Evolutionary conservation across 2,888 invertebrate genomes (phyloP), one percentile per base, ranked within the genome.

Genomic region (Leptinotarsa tumamoca): DNA sequence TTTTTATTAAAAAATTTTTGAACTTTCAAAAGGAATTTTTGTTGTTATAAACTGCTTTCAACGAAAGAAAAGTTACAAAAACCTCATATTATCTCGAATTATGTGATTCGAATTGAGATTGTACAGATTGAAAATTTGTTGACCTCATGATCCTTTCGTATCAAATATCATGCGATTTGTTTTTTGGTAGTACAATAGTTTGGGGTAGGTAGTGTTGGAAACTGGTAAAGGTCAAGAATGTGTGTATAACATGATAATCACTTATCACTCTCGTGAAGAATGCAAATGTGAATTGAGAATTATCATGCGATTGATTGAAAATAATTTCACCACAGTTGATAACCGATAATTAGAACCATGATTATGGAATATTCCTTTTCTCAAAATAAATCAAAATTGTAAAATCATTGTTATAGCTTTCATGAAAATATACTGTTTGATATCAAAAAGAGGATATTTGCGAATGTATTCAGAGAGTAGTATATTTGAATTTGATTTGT

Each of bases 181-280:
- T 63, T 63, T 63, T 63, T 43, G 33, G 21, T 13, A 17, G n/a
- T 63, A 23, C 15, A 63, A 63, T 33, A 5, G 63, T n/a, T 63
- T 63, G 63, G 33, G 63, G 63, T 63, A 63, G 63, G 33, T 63
- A 33, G 33, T 33, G n/a, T 13, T 63, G 43, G 14, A 15, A n/a
- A 33, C 13, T 33, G 43, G 4, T 43, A 15, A 7, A 33, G 63
- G 33, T 63, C 63, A 63, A 33, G n/a, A 33, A 27, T 17, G 3
- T 63, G n/a, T 33, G 27, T 33, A n/a, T 33, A 63, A 63, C 27
- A 43, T 15, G 43, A 43, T 43, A 43, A 63, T 63, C 63, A 63
- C 43, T 63, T n/a, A 63, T 33, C 63, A 63, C 43, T 43, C 63
- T 63, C 63, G 63, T 63, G 63, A 43, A 63, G 63, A 33, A 43